These are phyloP conservation scores for Eupithecia pulchellata DNA, from an alignment of 2,888 invertebrate genomes.

Conservation along the genomic window DNA sequence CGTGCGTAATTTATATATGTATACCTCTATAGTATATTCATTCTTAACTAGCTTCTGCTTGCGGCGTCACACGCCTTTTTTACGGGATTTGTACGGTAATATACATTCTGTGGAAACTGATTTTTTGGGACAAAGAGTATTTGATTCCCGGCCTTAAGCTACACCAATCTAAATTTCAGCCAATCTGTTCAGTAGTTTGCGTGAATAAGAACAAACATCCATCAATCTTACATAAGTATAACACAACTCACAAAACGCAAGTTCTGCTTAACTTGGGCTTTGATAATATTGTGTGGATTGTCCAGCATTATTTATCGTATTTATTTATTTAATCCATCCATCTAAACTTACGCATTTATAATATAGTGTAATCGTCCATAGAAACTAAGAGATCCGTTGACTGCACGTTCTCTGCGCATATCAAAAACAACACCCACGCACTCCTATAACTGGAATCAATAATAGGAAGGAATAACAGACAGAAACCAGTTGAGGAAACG, in stretches of 20 bases:
- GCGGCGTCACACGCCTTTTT: background rate
- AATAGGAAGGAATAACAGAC: conserved; percentile 21
- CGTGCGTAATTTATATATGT: no score
- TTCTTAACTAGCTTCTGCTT: background rate
- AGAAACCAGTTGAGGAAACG: conserved; percentile 33
- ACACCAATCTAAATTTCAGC: background rate
- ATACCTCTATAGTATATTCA: no score
- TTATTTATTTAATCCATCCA: no score
- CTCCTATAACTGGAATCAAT: background rate
- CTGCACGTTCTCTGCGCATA: background rate
- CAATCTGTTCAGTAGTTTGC: background rate
- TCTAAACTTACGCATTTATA: background rate
- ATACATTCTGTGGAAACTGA: background rate
- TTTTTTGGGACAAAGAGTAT: background rate
- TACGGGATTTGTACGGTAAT: background rate
- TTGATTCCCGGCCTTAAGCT: background rate
- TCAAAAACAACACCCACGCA: conserved; percentile 9
- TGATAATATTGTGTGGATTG: no score
- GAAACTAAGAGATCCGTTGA: no score
- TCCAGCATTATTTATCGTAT: no score
- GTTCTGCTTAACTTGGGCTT: no score
- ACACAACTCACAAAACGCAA: no score
- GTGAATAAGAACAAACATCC: background rate
- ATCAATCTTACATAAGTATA: no score
- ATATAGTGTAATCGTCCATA: no score